Conservation (phyloP, 2,113 vertebrate genomes). For the Protobothrops flavoviridis region DNA sequence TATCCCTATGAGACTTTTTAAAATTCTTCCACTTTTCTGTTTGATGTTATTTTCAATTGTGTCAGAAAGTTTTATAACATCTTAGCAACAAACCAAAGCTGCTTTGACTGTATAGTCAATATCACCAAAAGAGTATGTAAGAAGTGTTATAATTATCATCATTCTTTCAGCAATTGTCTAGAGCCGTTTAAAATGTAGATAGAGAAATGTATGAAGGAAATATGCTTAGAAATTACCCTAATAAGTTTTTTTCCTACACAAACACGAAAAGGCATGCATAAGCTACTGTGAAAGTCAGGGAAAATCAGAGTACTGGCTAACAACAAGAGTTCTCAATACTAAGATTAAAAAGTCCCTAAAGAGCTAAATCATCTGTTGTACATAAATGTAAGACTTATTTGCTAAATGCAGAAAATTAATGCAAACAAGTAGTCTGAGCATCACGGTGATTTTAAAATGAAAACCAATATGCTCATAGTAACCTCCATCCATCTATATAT, state of each 20-base stretch:
- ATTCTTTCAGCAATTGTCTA: not conserved
- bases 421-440: not conserved
- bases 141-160: not conserved
- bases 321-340: not conserved
- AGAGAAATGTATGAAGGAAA: not conserved
- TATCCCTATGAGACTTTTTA: not conserved
- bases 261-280: not conserved
- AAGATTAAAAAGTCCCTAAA: not conserved
- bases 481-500: not conserved
- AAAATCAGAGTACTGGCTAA: not conserved
- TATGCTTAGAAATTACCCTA: not conserved
- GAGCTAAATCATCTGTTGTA: not conserved
- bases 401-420: not conserved
- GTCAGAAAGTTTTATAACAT: not conserved
- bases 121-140: not conserved
- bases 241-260: not conserved
- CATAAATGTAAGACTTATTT: not conserved
- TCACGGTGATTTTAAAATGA: not conserved
- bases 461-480: not conserved
- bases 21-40: not conserved
- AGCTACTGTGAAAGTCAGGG: not conserved
- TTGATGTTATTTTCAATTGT: not conserved
- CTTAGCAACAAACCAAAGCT: not conserved
- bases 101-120: not conserved
- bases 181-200: rapidly evolving